phyloP scores from a whole-genome alignment of 2,113 vertebrate genomes.

The Glaucomys volans region DNA sequence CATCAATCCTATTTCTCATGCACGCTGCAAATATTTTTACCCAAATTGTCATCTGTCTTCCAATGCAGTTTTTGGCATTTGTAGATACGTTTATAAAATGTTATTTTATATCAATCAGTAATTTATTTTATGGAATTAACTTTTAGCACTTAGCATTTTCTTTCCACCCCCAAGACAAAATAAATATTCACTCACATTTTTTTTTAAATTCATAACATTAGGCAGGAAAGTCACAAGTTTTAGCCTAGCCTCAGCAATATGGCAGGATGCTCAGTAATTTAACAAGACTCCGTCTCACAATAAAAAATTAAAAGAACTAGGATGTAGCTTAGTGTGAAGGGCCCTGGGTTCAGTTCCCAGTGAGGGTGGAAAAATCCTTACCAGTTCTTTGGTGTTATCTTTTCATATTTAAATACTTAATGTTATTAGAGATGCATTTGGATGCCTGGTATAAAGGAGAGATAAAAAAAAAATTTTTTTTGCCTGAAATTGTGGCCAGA shows the following conservation, averaged over 20 bases:
- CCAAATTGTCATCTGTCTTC: not conserved
- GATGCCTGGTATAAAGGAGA: not conserved
- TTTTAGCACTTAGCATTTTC: not conserved
- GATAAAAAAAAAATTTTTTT: not conserved
- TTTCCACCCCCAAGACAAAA: not conserved
- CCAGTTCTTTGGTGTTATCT: not conserved
- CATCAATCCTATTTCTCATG: not conserved
- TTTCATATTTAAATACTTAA: not conserved
- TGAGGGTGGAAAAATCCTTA: too few species aligned
- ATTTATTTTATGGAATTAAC: constrained; percentile 17
- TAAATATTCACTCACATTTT: not conserved
- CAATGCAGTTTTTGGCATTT: not conserved
- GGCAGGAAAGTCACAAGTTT: too few species aligned
- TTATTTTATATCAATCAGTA: not conserved
- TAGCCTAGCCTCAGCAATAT: too few species aligned
- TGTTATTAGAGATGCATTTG: not conserved
- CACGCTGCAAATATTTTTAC: not conserved
- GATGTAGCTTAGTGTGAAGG: too few species aligned
- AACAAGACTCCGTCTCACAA: too few species aligned
- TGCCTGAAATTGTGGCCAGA: not conserved
- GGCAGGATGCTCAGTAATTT: too few species aligned
- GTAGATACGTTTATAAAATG: not conserved
- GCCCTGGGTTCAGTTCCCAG: too few species aligned
- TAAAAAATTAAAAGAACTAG: too few species aligned
- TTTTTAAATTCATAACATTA: not conserved